Conservation (phyloP, 2,888 invertebrate species). For the Drosophila nigritarsus region DNA sequence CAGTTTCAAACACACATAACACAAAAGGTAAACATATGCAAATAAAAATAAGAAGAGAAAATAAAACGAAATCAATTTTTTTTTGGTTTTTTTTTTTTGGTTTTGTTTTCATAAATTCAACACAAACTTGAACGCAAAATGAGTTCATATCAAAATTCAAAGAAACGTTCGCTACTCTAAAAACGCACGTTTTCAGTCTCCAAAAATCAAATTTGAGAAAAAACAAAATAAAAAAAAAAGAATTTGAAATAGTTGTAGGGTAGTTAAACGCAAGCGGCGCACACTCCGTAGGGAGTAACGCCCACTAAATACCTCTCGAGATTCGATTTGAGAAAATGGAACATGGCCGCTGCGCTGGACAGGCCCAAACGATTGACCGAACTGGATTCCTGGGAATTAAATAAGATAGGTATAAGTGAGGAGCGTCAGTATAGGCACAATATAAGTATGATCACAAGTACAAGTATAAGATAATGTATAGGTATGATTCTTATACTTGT, state of each 20-base stretch:
- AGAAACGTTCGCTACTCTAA: constrained; percentile 64
- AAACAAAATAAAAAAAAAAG: constrained; percentile 1
- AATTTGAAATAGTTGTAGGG: constrained; percentile 8
- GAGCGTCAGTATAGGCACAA: not conserved
- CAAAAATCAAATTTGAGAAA: constrained; percentile 28
- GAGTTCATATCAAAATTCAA: constrained; percentile 27
- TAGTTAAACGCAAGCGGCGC: constrained; percentile 69
- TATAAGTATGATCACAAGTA: not conserved
- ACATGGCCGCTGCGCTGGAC: constrained; percentile 87
- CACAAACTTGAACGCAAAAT: constrained; percentile 38
- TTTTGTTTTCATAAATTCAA: constrained; percentile 41
- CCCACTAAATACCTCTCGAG: constrained; percentile 81
- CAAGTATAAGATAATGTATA: not conserved
- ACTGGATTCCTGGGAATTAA: constrained; percentile 88
- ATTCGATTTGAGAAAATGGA: constrained; percentile 83
- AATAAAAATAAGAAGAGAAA: constrained; percentile 58
- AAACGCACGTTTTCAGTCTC: constrained; percentile 50
- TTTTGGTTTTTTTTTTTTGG: not conserved
- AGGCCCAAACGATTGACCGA: constrained; percentile 89
- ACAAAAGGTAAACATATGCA: constrained; percentile 75
- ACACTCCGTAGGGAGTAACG: constrained; percentile 48
- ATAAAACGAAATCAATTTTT: constrained; percentile 38
- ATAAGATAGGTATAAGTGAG: not conserved
- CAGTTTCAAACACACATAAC: constrained; percentile 74
- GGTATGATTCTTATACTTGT: not conserved